These are phyloP conservation scores for Promerops cafer DNA, from an alignment of 2,113 vertebrate species.

Conservation along the genomic window DNA sequence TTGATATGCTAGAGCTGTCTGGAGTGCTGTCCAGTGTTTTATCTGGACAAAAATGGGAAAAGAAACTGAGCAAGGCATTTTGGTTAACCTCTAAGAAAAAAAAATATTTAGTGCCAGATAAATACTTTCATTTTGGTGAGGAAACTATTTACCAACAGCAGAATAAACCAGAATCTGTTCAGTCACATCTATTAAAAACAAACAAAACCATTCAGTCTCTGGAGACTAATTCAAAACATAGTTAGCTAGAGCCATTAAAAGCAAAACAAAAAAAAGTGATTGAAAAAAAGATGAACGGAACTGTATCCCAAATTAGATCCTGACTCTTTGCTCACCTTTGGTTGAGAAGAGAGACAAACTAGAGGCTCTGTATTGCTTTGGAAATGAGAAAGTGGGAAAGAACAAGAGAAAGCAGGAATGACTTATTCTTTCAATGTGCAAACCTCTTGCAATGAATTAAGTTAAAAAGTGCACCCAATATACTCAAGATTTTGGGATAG, in stretches of 20 bases:
- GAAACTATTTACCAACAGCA: neutral
- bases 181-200: neutral
- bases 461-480: accelerated
- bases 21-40: neutral
- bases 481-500: neutral
- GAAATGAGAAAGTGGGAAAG: neutral
- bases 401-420: neutral
- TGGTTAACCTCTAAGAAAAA: neutral
- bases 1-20: neutral
- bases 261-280: neutral
- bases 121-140: neutral
- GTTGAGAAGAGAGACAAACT: neutral
- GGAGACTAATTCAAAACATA: neutral
- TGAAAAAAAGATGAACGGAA: neutral
- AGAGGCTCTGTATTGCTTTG: neutral
- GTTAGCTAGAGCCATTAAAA: neutral
- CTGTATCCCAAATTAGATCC: neutral
- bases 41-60: neutral
- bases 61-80: neutral
- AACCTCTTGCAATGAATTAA: neutral
- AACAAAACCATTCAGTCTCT: neutral
- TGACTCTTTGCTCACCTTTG: neutral
- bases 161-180: neutral
- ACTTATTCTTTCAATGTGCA: neutral
- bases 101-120: neutral